A percentile compares a stretch with the other conserved stretches of the same genome.
Evolutionary conservation across 2,888 invertebrate species (phyloP).

Genomic region (Leucania comma): DNA sequence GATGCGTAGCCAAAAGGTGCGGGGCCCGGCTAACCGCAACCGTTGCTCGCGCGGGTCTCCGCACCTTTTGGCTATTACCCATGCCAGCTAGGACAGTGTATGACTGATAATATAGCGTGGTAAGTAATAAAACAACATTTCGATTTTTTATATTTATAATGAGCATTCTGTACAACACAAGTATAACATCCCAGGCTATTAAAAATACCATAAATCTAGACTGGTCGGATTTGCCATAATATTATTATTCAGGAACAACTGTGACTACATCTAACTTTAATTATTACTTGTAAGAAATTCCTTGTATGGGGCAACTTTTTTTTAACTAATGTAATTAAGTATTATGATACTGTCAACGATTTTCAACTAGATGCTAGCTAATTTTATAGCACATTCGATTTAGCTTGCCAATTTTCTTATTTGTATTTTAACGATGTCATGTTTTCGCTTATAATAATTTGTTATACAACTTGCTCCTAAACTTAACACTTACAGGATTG

Average conservation of each 20-base stretch:
- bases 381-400: slow-evolving; percentile 12
- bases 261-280: slow-evolving; percentile 8
- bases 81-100: no score
- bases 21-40: no score
- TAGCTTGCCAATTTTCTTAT: background rate
- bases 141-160: slow-evolving; percentile 68
- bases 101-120: no score
- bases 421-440: background rate
- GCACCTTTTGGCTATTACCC: no score
- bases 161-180: slow-evolving; percentile 78
- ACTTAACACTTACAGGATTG: slow-evolving; percentile 1
- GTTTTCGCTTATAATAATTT: background rate
- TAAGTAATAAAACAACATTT: slow-evolving; percentile 54
- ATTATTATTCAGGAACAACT: slow-evolving; percentile 38
- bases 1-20: no score
- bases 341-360: background rate
- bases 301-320: no score
- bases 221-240: slow-evolving; percentile 46
- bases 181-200: slow-evolving; percentile 67
- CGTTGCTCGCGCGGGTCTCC: no score
- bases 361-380: background rate
- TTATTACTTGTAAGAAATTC: slow-evolving; percentile 1
- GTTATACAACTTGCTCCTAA: slow-evolving; percentile 16
- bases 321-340: no score
- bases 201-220: slow-evolving; percentile 52